Conservation (phyloP, 2,888 invertebrate genomes). For the Dendrolimus houi region DNA sequence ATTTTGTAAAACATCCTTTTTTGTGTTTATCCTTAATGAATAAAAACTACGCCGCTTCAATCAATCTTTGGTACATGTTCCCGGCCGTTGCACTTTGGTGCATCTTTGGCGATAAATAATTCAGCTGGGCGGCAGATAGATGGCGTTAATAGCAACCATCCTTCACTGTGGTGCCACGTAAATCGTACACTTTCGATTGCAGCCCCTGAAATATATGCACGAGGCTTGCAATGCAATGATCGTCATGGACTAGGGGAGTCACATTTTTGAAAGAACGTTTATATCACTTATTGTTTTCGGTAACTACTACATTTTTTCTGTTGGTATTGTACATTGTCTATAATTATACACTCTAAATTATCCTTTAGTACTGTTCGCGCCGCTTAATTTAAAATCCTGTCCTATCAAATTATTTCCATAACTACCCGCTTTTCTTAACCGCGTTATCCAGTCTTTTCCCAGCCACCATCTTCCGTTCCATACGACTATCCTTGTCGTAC, state of each 20-base stretch:
- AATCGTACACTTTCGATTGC: conserved; percentile 64
- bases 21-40: not conserved
- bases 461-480: no score
- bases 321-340: no score
- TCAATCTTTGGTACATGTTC: not conserved
- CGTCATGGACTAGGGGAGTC: not conserved
- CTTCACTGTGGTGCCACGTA: conserved; percentile 46
- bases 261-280: not conserved
- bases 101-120: conserved; percentile 58
- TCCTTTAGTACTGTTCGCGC: no score
- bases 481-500: no score
- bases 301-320: no score
- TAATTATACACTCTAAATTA: no score
- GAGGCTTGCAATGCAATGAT: not conserved
- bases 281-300: not conserved
- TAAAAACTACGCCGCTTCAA: not conserved
- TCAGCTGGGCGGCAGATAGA: conserved; percentile 41
- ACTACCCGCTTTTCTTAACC: no score
- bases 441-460: no score
- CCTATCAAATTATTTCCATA: no score
- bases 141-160: conserved; percentile 53
- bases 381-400: no score
- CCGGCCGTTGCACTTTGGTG: conserved; percentile 35
- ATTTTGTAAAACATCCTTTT: no score
- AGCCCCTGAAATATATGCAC: conserved; percentile 9